Evolutionary conservation across 2,888 invertebrate species (phyloP).

Genomic region (Brachylomia viminalis): DNA sequence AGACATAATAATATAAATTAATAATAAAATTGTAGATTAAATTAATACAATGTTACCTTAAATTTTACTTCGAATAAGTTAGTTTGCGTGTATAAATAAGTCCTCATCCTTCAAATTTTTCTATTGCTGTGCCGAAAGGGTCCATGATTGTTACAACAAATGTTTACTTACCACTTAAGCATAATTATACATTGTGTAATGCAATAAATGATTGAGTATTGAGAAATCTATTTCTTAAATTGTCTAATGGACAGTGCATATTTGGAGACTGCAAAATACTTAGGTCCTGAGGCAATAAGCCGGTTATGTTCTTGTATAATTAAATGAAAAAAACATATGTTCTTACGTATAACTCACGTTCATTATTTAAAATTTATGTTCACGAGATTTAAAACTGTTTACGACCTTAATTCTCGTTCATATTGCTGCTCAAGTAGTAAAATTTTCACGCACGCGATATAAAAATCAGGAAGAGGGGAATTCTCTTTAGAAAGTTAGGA

Average conservation of each 20-base stretch:
- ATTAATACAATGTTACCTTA: too few species aligned
- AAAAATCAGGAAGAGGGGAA: slow-evolving; percentile 12
- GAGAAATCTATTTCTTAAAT: neutral
- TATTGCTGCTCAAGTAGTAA: slow-evolving; percentile 51
- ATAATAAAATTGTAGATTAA: too few species aligned
- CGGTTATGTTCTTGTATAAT: neutral
- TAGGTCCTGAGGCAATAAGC: neutral
- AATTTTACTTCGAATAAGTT: too few species aligned
- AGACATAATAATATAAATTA: too few species aligned
- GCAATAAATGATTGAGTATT: too few species aligned
- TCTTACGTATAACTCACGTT: slow-evolving; percentile 7
- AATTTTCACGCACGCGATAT: slow-evolving; percentile 37
- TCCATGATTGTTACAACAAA: too few species aligned
- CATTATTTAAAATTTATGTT: slow-evolving; percentile 36
- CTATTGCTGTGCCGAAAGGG: too few species aligned
- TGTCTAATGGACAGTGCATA: neutral
- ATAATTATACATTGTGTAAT: too few species aligned
- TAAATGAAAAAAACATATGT: neutral
- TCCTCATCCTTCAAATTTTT: too few species aligned
- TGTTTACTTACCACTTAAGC: too few species aligned
- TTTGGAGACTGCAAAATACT: neutral
- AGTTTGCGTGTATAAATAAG: too few species aligned
- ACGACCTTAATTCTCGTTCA: slow-evolving; percentile 45
- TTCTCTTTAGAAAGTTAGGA: slow-evolving; percentile 19
- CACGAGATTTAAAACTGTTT: slow-evolving; percentile 51